Conservation (phyloP, 2,888 invertebrate genomes). For the Rhaphigaster nebulosa region DNA sequence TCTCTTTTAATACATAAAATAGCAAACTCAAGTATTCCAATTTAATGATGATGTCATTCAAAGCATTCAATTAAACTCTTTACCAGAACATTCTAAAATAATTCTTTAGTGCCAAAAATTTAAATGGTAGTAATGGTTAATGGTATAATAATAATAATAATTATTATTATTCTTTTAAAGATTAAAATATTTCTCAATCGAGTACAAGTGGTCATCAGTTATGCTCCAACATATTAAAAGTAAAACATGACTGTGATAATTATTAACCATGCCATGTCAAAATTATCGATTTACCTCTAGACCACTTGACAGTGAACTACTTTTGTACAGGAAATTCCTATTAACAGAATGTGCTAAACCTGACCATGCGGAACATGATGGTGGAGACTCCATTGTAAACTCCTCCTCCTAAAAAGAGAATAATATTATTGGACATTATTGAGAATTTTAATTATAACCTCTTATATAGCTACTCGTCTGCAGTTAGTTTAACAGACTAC, state of each 20-base stretch:
- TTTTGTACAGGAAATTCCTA: constrained; percentile 80
- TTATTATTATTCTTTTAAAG: neutral
- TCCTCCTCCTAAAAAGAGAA: constrained; percentile 47
- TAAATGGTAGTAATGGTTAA: too few relatives aligned
- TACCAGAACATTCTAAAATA: neutral
- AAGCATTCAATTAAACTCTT: neutral
- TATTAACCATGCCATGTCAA: neutral
- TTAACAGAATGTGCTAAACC: constrained; percentile 80
- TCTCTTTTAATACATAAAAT: neutral
- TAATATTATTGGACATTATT: neutral
- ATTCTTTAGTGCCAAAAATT: neutral
- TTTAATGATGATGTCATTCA: neutral
- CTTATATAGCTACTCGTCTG: neutral
- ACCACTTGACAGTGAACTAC: constrained; percentile 82
- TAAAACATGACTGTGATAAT: neutral
- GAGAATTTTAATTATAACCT: neutral
- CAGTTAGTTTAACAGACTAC: neutral
- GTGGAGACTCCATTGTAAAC: constrained; percentile 80
- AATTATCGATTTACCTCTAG: constrained; percentile 70
- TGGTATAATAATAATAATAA: too few relatives aligned
- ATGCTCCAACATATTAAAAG: neutral
- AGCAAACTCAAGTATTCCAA: neutral
- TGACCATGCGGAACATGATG: constrained; percentile 81
- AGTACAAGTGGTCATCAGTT: neutral
- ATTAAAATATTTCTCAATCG: neutral